Evolutionary conservation across 2,888 invertebrate genomes (phyloP), one percentile per base, ranked within the genome.

Genomic region (Cosmopolites sordidus): DNA sequence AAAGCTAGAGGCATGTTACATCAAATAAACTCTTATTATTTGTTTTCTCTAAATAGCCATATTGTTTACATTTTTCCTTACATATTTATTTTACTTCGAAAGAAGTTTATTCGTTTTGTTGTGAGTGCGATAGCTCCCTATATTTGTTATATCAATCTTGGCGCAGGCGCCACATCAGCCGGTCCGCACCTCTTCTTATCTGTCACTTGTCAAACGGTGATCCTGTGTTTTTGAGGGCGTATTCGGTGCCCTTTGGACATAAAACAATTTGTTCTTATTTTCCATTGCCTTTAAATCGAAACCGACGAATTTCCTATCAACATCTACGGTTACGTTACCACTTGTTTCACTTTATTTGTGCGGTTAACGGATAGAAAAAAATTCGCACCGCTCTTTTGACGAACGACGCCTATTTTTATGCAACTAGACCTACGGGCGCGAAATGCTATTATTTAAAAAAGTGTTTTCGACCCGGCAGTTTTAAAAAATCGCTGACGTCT

Each of bases 181-280:
- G 22, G 22, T 22, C 22, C 22, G 22, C 22, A 22, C 22, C 22
- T 22, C 22, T 22, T n/a, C 4, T 22, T 22, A 33, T 33, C 33
- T 33, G 33, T 33, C 33, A 33, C 5, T 33, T 33, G 33, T 12
- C 33, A 33, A 11, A 6, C 12, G 8, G 11, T 33, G 33, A n/a
- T 11, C n/a, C 33, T 30, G 47, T 18, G 40, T 51, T 56, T 55
- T 51, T 39, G 43, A 50, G 55, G 51, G 51, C 48, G 51, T 51
- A 30, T 56, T 56, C 55, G 55, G 48, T 44, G 48, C 41, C 48
- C 54, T 43, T 45, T 4, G 2, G n/a, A 33, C 12, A 33, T 2
- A 33, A 12, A 6, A 33, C n/a, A 11, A 33, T 33, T 33, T 9
- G n/a, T 11, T 12, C 27, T 12, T 33, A 11, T 39, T 45, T 45